Percentiles rank a stretch among this genome's conserved stretches.
phyloP scores from a whole-genome alignment of 2,888 invertebrate genomes.

The Andrena chrysosceles region DNA sequence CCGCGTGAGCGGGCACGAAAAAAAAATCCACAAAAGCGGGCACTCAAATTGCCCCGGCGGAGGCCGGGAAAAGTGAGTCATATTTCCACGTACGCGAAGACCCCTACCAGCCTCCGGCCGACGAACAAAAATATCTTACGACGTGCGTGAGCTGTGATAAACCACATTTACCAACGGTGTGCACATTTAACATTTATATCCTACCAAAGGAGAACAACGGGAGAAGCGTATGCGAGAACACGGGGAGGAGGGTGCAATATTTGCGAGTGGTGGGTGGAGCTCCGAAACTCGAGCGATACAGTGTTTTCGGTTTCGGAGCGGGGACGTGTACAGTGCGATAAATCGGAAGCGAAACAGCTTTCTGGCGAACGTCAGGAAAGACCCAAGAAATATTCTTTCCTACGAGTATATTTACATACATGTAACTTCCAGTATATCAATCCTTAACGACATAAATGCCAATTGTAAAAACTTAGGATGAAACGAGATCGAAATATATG shows the following conservation, averaged over 20 bases:
- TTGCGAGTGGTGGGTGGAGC: constrained; percentile 2
- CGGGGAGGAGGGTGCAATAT: neutral
- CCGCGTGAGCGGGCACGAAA: constrained; percentile 59
- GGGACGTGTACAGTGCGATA: neutral
- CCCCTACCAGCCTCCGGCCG: constrained; percentile 32
- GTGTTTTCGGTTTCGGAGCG: constrained; percentile 37
- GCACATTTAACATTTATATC: constrained; percentile 37
- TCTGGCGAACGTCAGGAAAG: constrained; percentile 14
- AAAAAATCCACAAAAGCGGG: constrained; percentile 65
- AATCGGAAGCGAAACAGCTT: neutral
- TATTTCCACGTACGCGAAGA: constrained; percentile 46
- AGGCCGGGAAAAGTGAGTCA: constrained; percentile 65
- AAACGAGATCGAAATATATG: neutral
- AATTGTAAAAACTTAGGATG: neutral
- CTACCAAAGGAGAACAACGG: neutral
- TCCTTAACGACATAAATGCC: neutral
- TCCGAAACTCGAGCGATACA: constrained; percentile 36
- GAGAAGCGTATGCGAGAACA: neutral
- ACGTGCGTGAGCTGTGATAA: constrained; percentile 37
- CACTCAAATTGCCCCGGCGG: constrained; percentile 66
- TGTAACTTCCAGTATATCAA: neutral
- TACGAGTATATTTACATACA: neutral
- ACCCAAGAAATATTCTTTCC: constrained; percentile 42
- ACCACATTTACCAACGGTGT: constrained; percentile 29
- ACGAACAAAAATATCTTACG: constrained; percentile 52